Evolutionary conservation across 2,113 vertebrate species (phyloP).

Genomic region (Nettapus auritus): DNA sequence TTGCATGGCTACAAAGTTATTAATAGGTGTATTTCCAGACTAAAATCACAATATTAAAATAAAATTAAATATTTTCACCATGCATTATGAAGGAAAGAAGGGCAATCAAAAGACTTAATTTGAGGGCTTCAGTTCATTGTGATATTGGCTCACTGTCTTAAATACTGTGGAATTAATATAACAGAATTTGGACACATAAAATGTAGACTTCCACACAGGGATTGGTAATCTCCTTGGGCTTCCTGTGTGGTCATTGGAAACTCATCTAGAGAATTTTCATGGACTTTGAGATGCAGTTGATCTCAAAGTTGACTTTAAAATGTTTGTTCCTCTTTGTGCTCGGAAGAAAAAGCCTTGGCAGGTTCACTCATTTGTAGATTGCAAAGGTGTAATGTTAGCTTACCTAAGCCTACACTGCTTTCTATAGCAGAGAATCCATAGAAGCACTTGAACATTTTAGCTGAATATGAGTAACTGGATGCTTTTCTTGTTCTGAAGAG

Average conservation of each 20-base stretch:
- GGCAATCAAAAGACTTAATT: neutral
- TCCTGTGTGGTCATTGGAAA: neutral
- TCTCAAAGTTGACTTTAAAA: neutral
- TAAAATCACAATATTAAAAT: neutral
- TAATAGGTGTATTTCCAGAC: neutral
- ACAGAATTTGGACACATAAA: neutral
- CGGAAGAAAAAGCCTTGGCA: neutral
- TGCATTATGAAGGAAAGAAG: neutral
- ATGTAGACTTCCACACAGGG: neutral
- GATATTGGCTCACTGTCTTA: neutral
- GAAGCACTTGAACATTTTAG: neutral
- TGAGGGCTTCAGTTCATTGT: neutral
- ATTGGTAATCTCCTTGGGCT: neutral
- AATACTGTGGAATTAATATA: neutral
- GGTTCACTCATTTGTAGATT: neutral
- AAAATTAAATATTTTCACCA: neutral
- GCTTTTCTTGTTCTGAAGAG: neutral
- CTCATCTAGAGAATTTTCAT: neutral
- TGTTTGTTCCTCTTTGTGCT: neutral
- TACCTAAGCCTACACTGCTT: neutral
- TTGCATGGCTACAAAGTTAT: neutral
- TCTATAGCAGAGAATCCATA: neutral
- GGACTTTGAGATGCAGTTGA: neutral
- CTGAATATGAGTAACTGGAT: neutral
- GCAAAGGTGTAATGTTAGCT: neutral